Percentiles rank a stretch among this genome's conserved stretches.
These are phyloP conservation scores for Rhineura floridana DNA, from an alignment of 2,113 vertebrate species.

Conservation along the genomic window DNA sequence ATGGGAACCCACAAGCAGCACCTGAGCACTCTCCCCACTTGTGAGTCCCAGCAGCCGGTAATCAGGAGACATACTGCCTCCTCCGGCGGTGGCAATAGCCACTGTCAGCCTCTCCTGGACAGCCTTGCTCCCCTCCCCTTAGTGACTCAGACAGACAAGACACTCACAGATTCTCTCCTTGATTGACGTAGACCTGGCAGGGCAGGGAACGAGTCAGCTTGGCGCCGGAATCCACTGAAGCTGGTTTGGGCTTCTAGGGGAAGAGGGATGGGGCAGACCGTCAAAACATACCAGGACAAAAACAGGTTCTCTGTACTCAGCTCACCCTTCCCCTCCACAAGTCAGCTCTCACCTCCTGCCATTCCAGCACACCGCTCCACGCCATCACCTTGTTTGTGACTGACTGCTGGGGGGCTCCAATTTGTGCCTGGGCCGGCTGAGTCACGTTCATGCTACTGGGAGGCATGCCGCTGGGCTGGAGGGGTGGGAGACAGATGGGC, in stretches of 20 bases:
- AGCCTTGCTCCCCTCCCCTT: neutral
- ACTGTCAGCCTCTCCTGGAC: neutral
- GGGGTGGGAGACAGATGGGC: neutral
- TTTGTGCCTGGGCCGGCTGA: constrained; percentile 63
- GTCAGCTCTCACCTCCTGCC: constrained; percentile 87
- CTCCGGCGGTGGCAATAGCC: neutral
- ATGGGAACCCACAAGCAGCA: no score
- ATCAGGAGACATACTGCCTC: neutral
- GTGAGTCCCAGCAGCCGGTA: neutral
- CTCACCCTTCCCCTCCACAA: neutral
- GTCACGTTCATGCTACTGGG: constrained; percentile 64
- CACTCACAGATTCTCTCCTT: constrained; percentile 93
- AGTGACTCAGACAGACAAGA: constrained; percentile 29
- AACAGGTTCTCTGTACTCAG: neutral
- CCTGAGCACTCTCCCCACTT: neutral
- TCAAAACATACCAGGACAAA: neutral
- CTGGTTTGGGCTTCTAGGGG: constrained; percentile 88
- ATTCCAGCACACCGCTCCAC: constrained; percentile 91
- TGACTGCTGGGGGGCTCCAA: constrained; percentile 74
- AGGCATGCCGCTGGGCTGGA: constrained; percentile 30
- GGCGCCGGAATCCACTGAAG: constrained; percentile 85
- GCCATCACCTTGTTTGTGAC: constrained; percentile 89
- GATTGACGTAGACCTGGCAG: constrained; percentile 92
- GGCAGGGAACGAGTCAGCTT: constrained; percentile 90
- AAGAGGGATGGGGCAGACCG: neutral